Evolutionary conservation across 2,888 invertebrate species (phyloP), one percentile per base, ranked within the genome.

Genomic region (Ichneumoninae sp.): DNA sequence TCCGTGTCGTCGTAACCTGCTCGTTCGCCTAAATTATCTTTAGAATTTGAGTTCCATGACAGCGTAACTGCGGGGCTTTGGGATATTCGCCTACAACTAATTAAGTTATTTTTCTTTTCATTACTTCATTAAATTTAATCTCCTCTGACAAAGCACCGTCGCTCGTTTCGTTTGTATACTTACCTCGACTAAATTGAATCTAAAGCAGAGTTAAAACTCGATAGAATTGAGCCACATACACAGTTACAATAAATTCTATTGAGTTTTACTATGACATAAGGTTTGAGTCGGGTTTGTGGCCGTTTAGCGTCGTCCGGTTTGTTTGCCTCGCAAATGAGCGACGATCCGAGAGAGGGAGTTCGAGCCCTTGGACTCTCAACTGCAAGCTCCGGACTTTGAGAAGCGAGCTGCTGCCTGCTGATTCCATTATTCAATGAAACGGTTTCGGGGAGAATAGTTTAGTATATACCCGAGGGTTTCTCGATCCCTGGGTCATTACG

Each of bases 31-130:
- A 78, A 82, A 82, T 82, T 76, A 80, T 78, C 69, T 83, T 84
- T 84, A 84, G 84, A 84, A 84, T 84, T 84, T 84, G 84, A 84
- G 84, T 84, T 84, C 76, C 84, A 82, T 76, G 84, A 84, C 84
- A 84, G 84, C 84, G 84, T 84, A 52, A 82, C 40, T 69, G 54
- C 50, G 77, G 26, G 76, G 60, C 57, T 22, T 69, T 3, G 47
- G 57, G 54, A 54, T 33, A 33, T 54, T 54, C 33, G 50, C 10
- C 65, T 65, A 75, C 33, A n/a, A 50, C 50, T 52, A 33, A 30
- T 36, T 65, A 30, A 50, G 10, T 74, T 33, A 47, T 68, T 4
- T 47, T 22, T n/a, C 26, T 16, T 69, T 69, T 69, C 22, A 26
- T 47, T 44, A 13, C 47, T 62, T 33, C 36, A 7, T 26, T 57